phyloP scores from a whole-genome alignment of 2,113 vertebrate genomes.

The Serinus canaria region DNA sequence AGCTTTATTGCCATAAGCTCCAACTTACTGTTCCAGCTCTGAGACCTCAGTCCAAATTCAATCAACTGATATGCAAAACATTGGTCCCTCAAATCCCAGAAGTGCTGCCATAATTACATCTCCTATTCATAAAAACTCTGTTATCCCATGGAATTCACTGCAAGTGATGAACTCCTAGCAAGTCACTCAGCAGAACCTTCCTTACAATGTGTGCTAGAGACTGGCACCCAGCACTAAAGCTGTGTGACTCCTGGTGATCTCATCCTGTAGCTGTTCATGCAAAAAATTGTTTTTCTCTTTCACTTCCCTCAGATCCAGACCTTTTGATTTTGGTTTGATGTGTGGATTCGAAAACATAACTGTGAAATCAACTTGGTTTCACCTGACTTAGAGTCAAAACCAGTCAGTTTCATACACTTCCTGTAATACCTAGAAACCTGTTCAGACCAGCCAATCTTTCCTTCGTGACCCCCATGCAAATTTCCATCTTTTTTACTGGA shows the following conservation, averaged over 20 bases:
- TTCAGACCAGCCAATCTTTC: not conserved
- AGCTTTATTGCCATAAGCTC: not conserved
- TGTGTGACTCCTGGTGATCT: slow-evolving; percentile 27
- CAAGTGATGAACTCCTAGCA: not conserved
- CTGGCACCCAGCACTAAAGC: not conserved
- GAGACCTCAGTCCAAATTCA: not conserved
- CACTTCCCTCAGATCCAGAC: slow-evolving; percentile 50
- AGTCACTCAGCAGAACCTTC: not conserved
- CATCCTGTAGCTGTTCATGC: slow-evolving; percentile 35
- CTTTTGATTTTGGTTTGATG: slow-evolving; percentile 58
- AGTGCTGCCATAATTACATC: not conserved
- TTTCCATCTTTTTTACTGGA: not conserved
- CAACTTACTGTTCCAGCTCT: not conserved
- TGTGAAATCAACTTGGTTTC: slow-evolving; percentile 62
- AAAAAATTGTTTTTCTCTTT: slow-evolving; percentile 68
- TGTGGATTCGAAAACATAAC: slow-evolving; percentile 8
- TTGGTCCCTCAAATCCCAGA: not conserved
- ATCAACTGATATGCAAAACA: not conserved
- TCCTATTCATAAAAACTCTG: not conserved
- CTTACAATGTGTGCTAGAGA: not conserved
- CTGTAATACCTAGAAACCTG: not conserved
- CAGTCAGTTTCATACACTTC: not conserved
- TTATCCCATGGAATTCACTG: not conserved
- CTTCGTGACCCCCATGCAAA: not conserved
- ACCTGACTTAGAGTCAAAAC: slow-evolving; percentile 45